A percentile compares a stretch with the other conserved stretches of the same genome.
Conservation (phyloP, 2,113 vertebrate species). For the Bubo bubo region DNA sequence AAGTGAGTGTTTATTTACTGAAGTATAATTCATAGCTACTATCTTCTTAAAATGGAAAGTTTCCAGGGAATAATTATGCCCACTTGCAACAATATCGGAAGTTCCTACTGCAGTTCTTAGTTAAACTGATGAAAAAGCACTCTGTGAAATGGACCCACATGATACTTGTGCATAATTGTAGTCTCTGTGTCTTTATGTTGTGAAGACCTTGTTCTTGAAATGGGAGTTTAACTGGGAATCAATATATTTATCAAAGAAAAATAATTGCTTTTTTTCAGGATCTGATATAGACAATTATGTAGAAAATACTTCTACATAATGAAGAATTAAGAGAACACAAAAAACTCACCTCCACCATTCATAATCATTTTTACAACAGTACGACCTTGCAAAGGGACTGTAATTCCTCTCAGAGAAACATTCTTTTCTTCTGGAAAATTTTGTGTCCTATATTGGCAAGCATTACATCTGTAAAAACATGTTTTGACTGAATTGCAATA, state of each 20-base stretch:
- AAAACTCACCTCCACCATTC: neutral
- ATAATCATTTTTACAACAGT: neutral
- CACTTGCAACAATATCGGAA: neutral
- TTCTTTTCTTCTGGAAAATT: neutral
- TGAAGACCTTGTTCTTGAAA: neutral
- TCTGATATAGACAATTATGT: neutral
- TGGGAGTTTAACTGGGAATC: neutral
- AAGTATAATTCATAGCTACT: neutral
- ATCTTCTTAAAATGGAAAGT: neutral
- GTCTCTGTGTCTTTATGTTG: neutral
- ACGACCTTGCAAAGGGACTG: neutral
- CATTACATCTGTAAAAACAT: neutral
- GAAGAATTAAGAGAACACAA: neutral
- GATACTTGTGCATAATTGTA: neutral
- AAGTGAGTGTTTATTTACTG: neutral
- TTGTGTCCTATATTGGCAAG: neutral
- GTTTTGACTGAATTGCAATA: neutral
- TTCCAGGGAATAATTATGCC: neutral
- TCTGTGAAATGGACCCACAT: neutral
- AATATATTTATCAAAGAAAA: neutral
- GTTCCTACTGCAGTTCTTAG: neutral
- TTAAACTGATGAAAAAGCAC: neutral
- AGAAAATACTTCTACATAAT: neutral
- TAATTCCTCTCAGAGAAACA: neutral
- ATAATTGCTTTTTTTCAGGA: neutral